Evolutionary conservation across 2,797 vertebrate genomes (phyloP).

Genomic region (Orientallactaga sibirica): DNA sequence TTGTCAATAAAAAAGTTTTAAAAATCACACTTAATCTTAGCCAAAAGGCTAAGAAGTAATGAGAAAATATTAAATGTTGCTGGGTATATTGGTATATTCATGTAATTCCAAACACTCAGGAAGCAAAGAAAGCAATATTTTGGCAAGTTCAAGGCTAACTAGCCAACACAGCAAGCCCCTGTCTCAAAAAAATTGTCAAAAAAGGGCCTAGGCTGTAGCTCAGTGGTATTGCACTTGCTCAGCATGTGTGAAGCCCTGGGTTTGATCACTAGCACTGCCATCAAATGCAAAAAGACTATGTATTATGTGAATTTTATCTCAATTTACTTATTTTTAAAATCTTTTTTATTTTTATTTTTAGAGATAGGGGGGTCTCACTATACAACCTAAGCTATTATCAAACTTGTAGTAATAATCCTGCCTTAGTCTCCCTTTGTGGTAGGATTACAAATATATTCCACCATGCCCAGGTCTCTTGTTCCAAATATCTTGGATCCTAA

Average conservation of each 20-base stretch:
- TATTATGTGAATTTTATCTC: neutral
- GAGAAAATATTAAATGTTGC: no score
- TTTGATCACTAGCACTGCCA: neutral
- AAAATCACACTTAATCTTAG: no score
- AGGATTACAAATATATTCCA: neutral
- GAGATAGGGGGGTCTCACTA: neutral
- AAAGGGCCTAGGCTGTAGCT: neutral
- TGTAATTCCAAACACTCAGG: no score
- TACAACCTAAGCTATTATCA: neutral
- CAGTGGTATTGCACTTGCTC: neutral
- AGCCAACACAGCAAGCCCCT: neutral
- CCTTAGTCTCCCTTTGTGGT: no score
- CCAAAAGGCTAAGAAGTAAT: no score
- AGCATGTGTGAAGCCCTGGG: neutral
- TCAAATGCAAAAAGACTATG: neutral
- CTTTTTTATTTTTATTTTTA: neutral
- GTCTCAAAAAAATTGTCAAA: neutral
- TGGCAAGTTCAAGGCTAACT: neutral
- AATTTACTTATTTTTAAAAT: neutral
- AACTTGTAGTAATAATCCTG: neutral
- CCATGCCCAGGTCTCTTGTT: neutral
- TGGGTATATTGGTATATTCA: no score
- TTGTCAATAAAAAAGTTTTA: no score
- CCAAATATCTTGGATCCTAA: slow-evolving; percentile 9
- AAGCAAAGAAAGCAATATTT: no score